Conservation (phyloP, 1,140 invertebrate genomes). For the Cherax destructor region DNA sequence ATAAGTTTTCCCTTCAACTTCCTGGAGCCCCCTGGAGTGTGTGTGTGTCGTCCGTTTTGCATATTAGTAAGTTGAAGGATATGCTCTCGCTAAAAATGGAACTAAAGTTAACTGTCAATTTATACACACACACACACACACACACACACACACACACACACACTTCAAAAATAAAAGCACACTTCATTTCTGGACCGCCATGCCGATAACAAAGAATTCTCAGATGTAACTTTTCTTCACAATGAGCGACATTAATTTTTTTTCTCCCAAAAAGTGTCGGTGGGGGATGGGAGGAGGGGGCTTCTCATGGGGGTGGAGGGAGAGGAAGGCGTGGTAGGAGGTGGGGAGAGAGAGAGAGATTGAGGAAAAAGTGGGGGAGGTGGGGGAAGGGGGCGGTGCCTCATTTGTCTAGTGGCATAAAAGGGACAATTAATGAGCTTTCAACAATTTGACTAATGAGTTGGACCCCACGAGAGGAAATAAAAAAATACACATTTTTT, state of each 20-base stretch:
- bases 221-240: conserved; percentile 13
- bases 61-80: too few relatives aligned
- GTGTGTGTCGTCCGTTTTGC: too few relatives aligned
- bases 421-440: conserved; percentile 49
- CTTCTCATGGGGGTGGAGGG: not conserved
- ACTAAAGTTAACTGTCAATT: too few relatives aligned
- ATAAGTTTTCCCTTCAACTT: too few relatives aligned
- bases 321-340: not conserved
- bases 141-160: too few relatives aligned
- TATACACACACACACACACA: too few relatives aligned
- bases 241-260: conserved; percentile 26
- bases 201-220: not conserved
- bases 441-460: conserved; percentile 41
- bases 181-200: too few relatives aligned
- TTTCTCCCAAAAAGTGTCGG: not conserved
- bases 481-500: not conserved
- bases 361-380: too few relatives aligned
- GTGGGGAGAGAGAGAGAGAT: not conserved
- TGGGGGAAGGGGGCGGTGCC: not conserved
- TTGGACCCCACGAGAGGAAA: not conserved
- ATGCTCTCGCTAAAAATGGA: too few relatives aligned
- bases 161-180: too few relatives aligned
- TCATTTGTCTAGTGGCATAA: conserved; percentile 46
- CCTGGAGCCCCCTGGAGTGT: too few relatives aligned
- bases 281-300: not conserved